phyloP scores from a whole-genome alignment of 2,113 vertebrate species.

The Haplotaxodon microlepis region DNA sequence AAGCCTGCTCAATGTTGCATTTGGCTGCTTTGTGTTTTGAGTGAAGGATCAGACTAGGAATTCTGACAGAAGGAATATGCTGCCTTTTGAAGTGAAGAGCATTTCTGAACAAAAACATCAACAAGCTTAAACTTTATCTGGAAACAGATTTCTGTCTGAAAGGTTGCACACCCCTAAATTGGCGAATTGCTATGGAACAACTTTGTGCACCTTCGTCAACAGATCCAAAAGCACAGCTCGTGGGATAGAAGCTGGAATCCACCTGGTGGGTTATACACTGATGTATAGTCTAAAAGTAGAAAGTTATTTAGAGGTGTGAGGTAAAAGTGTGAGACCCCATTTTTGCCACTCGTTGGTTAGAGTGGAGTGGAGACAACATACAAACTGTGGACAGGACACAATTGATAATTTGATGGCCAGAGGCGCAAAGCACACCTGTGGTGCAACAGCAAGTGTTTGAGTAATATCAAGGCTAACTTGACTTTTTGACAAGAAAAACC shows the following conservation, averaged over 20 bases:
- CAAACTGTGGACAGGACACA: neutral
- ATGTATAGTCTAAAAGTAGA: neutral
- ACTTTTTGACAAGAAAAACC: neutral
- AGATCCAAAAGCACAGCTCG: neutral
- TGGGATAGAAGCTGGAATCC: neutral
- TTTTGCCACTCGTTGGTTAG: neutral
- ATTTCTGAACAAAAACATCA: slow-evolving; percentile 4
- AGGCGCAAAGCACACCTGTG: neutral
- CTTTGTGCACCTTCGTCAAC: neutral
- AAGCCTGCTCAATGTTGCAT: slow-evolving; percentile 52
- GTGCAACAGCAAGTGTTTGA: neutral
- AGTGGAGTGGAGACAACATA: neutral
- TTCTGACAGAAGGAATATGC: slow-evolving; percentile 45
- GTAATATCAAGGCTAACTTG: neutral
- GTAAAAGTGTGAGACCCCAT: slow-evolving; percentile 7
- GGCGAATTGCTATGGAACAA: neutral
- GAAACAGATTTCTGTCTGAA: slow-evolving; percentile 30
- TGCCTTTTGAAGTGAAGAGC: slow-evolving; percentile 31
- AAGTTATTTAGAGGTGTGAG: slow-evolving; percentile 27
- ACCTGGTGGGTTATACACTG: neutral
- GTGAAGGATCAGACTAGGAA: slow-evolving; percentile 45
- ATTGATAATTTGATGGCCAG: neutral
- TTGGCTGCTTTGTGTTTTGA: slow-evolving; percentile 53
- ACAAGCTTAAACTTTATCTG: slow-evolving; percentile 33
- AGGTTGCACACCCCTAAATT: slow-evolving; percentile 2